A percentile compares a stretch with the other conserved stretches of the same genome.
Conservation (phyloP, 1,140 invertebrate genomes). For the Drosophila kikkawai region DNA sequence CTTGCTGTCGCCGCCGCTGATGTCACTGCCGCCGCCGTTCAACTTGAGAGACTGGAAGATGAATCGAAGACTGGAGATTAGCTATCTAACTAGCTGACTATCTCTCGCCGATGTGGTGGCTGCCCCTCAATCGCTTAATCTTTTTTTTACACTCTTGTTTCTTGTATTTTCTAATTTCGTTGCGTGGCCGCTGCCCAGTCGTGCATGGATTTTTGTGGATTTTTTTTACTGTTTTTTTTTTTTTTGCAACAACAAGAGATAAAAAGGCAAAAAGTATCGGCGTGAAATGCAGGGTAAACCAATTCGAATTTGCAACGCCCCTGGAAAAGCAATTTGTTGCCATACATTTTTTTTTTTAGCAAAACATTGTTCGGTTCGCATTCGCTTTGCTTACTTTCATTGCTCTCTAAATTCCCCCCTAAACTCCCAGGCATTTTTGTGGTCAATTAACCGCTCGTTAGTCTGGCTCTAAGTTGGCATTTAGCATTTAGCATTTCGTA, state of each 20-base stretch:
- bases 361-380: slow-evolving; percentile 57
- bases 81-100: slow-evolving; percentile 19
- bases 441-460: slow-evolving; percentile 71
- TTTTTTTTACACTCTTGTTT: slow-evolving; percentile 46
- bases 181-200: slow-evolving; percentile 63
- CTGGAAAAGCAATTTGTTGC: slow-evolving; percentile 75
- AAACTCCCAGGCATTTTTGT: slow-evolving; percentile 63
- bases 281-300: slow-evolving; percentile 35
- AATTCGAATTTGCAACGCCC: slow-evolving; percentile 66
- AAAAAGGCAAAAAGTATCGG: slow-evolving; percentile 8
- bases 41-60: slow-evolving; percentile 78
- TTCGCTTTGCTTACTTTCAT: slow-evolving; percentile 65
- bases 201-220: slow-evolving; percentile 67
- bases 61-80: slow-evolving; percentile 49
- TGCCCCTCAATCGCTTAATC: slow-evolving; percentile 52
- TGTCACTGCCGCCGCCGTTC: slow-evolving; percentile 69
- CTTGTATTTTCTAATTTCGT: slow-evolving; percentile 68
- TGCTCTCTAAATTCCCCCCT: slow-evolving; percentile 34
- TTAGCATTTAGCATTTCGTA: slow-evolving; percentile 25
- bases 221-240: not conserved
- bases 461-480: slow-evolving; percentile 21
- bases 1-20: slow-evolving; percentile 36
- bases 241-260: slow-evolving; percentile 23
- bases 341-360: slow-evolving; percentile 65
- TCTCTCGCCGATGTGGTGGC: slow-evolving; percentile 53